These are phyloP conservation scores for Alloscopus bannaensis DNA, from an alignment of 2,888 invertebrate species.

Conservation along the genomic window DNA sequence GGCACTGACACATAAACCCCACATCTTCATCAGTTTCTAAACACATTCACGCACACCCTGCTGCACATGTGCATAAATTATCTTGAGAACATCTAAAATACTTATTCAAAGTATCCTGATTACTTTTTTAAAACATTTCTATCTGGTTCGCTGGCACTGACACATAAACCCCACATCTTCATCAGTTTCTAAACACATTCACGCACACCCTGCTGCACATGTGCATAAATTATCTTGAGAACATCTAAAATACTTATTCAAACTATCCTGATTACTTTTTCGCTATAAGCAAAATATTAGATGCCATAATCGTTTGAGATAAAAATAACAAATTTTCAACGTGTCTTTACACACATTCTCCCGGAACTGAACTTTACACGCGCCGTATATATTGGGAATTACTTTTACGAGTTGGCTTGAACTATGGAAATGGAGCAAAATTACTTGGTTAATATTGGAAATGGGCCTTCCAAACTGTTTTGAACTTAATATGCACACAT, in stretches of 20 bases:
- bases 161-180: not conserved
- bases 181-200: not conserved
- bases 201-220: no score
- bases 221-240: not conserved
- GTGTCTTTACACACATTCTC: not conserved
- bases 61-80: not conserved
- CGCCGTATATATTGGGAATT: no score
- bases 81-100: not conserved
- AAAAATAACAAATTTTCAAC: not conserved
- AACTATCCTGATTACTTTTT: not conserved
- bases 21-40: not conserved
- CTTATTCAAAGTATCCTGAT: not conserved
- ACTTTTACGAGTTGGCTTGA: no score
- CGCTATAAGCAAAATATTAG: not conserved
- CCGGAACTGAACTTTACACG: no score
- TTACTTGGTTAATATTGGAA: not conserved
- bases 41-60: not conserved
- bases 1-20: not conserved
- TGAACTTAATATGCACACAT: not conserved
- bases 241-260: no score
- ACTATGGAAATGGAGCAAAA: not conserved
- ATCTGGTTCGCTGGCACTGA: not conserved
- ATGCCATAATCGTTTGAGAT: not conserved
- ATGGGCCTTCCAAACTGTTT: not conserved
- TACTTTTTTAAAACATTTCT: not conserved